Base-by-base conservation (phyloP, 2,888 invertebrate species). In the Chymomyza amoena region DNA sequence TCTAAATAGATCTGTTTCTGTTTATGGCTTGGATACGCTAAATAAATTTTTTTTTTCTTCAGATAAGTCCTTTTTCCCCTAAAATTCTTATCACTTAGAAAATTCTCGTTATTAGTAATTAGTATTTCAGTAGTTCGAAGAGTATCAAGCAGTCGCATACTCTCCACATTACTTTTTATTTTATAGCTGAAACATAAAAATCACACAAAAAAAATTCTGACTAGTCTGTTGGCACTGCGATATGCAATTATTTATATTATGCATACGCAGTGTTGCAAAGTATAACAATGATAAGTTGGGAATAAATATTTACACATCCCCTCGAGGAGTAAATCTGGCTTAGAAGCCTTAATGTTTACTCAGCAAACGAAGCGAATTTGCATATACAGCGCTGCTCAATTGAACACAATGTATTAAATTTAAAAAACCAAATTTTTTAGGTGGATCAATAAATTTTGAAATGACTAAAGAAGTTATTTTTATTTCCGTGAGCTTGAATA, bases 231-330 rank as follows among this genome's bases (percentile, higher is more conserved):
- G 25, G 61, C 66, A 50, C 9, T 66, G 70, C 66, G 61, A 75
- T 65, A 76, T 76, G 68, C 76, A 80, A 79, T 78, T 74, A 79
- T 62, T 66, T 70, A 68, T 64, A 70, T 72, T 75, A 61, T 72
- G 68, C 64, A 75, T 72, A 68, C 75, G 66, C 67, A 66, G 32
- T 54, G 61, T 20, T 65, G 61, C 66, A 45, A 45, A 45, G 39
- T 45, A 45, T 4, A 45, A 45, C 39, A 45, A 13, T 45, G 39
- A 45, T 45, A 45, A 45, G 39, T 45, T 45, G 3, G 39, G 6
- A 45, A 45, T 45, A 45, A 45, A 45, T 45, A 45, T 45, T 45
- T 45, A 13, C 13, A 13, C 39, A 45, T 1, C 10, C 10, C n/a
- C n/a, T n/a, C 13, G 13, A 45, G 13, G 0, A 45, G 4, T 45